Percentiles rank a stretch among this genome's conserved stretches.
These are phyloP conservation scores for Spatulosminthurus flaviceps DNA, from an alignment of 2,888 invertebrate species.

Conservation along the genomic window DNA sequence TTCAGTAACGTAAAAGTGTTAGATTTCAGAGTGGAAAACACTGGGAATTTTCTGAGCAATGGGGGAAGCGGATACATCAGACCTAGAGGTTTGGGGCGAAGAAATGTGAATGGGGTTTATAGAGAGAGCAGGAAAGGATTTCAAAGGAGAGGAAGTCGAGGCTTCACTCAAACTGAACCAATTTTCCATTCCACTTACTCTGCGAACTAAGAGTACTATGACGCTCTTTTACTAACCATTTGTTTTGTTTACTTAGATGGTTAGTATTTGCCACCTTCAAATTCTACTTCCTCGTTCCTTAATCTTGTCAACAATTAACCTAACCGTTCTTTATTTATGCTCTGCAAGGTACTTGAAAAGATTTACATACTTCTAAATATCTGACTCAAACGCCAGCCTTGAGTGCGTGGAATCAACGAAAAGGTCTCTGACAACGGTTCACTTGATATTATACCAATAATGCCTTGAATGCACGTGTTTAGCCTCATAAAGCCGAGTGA, in stretches of 20 bases:
- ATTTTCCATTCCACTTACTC: slow-evolving; percentile 33
- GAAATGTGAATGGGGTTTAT: background rate
- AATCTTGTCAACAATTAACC: background rate
- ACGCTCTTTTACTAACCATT: background rate
- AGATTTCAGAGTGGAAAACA: background rate
- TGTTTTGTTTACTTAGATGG: background rate
- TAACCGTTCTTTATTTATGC: too few relatives aligned
- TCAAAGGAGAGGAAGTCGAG: slow-evolving; percentile 28
- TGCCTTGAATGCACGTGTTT: background rate
- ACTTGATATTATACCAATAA: background rate
- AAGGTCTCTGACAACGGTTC: background rate
- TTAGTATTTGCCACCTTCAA: background rate
- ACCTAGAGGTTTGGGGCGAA: background rate
- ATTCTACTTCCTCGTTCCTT: background rate
- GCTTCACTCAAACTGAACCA: slow-evolving; percentile 35
- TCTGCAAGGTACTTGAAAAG: too few relatives aligned
- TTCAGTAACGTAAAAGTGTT: background rate
- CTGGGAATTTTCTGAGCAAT: background rate
- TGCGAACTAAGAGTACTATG: too few relatives aligned
- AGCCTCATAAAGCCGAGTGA: background rate
- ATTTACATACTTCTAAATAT: too few relatives aligned
- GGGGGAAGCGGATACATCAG: background rate
- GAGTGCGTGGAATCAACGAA: background rate
- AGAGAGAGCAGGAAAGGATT: slow-evolving; percentile 14
- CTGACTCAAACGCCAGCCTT: too few relatives aligned